Evolutionary conservation across 1,140 invertebrate genomes (phyloP).

Genomic region (Trichonephila clavipes): DNA sequence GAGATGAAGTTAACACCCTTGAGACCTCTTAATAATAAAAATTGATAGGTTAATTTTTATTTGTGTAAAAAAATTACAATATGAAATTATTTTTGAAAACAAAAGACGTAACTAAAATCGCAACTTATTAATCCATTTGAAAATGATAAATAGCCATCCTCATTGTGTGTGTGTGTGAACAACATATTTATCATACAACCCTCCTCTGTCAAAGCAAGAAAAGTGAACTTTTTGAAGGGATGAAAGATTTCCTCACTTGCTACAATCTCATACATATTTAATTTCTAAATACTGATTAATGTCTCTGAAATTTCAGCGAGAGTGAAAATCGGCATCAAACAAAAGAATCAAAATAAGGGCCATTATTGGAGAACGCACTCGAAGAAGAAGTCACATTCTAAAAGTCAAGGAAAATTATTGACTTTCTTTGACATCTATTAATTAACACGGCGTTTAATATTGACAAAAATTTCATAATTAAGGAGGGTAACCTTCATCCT

Average conservation of each 20-base stretch:
- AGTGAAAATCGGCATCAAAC: neutral
- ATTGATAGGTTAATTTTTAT: no score
- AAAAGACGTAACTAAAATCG: no score
- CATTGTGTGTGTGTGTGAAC: no score
- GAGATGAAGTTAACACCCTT: no score
- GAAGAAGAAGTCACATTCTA: neutral
- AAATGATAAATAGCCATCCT: no score
- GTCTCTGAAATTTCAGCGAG: neutral
- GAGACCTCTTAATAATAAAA: no score
- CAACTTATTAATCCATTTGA: no score
- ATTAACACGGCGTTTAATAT: constrained; percentile 62
- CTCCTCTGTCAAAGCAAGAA: neutral
- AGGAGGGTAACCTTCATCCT: constrained; percentile 18
- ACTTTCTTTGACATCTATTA: constrained; percentile 63
- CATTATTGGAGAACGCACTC: constrained; percentile 60
- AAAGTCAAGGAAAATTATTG: constrained; percentile 49
- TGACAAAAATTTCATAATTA: constrained; percentile 70
- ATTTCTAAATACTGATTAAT: constrained; percentile 27
- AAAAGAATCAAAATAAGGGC: constrained; percentile 50
- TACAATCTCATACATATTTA: constrained; percentile 10
- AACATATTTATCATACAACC: no score
- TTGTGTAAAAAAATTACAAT: no score
- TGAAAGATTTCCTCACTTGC: neutral
- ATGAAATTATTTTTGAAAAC: no score
- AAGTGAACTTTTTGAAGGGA: neutral